Conservation (phyloP, 2,113 vertebrate genomes). For the Nyctereutes procyonoides region DNA sequence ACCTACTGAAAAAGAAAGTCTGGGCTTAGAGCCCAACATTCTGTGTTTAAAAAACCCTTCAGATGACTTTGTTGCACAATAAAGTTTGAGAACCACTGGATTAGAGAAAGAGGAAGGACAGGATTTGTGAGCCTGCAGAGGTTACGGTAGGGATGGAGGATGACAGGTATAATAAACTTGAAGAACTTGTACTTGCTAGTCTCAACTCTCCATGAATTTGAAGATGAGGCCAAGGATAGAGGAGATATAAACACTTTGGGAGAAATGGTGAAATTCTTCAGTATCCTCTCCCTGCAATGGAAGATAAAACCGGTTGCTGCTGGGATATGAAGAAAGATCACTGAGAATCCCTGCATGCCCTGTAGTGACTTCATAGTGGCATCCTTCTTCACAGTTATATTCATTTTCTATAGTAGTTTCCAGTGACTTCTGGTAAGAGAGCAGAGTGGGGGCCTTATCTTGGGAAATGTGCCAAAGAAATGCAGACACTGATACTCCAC, state of each 20-base stretch:
- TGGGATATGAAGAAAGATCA: neutral
- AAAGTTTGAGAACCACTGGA: neutral
- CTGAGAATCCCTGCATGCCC: neutral
- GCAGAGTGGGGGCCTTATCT: neutral
- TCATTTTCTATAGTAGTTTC: neutral
- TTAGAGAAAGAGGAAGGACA: neutral
- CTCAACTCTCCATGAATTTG: neutral
- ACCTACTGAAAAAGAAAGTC: neutral
- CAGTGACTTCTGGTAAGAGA: neutral
- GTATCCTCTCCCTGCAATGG: too few relatives aligned
- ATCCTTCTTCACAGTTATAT: neutral
- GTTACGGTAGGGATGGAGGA: accelerated
- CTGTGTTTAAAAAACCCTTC: neutral
- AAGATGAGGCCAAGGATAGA: neutral
- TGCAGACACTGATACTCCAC: neutral
- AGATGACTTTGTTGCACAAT: neutral
- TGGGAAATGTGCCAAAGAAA: neutral
- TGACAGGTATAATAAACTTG: neutral
- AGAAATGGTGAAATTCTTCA: neutral
- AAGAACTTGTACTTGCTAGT: neutral
- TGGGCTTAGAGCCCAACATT: neutral
- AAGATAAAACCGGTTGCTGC: neutral
- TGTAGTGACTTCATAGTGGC: neutral
- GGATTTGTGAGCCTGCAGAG: neutral
- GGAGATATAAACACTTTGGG: neutral